These are phyloP conservation scores for Poeciliopsis occidentalis DNA, from an alignment of 2,113 vertebrate species.

Conservation along the genomic window DNA sequence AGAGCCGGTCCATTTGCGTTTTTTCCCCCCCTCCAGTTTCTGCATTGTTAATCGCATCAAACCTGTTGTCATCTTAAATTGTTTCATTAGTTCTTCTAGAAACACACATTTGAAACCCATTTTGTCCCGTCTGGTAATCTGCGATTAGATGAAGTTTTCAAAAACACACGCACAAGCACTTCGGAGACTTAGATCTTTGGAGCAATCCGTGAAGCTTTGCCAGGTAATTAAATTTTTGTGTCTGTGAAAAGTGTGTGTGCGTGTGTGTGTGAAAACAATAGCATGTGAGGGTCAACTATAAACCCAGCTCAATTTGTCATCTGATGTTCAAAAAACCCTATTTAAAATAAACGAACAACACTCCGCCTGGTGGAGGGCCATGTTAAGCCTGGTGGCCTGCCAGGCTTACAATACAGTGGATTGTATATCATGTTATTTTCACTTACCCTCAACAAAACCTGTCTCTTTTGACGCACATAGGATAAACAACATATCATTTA, in stretches of 20 bases:
- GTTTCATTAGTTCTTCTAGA: constrained; percentile 21
- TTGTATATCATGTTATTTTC: no score
- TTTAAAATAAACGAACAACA: no score
- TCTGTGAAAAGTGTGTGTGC: background rate
- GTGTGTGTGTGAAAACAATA: no score
- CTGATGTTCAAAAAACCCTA: no score
- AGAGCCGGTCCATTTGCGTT: constrained; percentile 26
- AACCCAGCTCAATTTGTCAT: no score
- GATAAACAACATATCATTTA: no score
- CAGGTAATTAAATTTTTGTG: background rate
- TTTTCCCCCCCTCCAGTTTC: constrained; percentile 15
- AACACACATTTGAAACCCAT: constrained; percentile 21
- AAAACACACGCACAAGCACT: constrained; percentile 17
- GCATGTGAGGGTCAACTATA: no score
- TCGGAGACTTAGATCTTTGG: background rate
- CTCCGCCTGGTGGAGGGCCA: no score
- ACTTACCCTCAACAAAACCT: no score
- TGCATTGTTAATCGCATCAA: constrained; percentile 19
- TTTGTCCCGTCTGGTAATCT: constrained; percentile 27
- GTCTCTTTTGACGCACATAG: no score
- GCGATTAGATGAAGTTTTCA: constrained; percentile 22
- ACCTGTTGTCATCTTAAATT: constrained; percentile 16
- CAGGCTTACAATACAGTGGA: no score
- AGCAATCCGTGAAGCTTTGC: background rate
- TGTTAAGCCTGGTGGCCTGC: no score